Evolutionary conservation across 2,113 vertebrate species (phyloP).

Genomic region (Acanthochromis polyacanthus): DNA sequence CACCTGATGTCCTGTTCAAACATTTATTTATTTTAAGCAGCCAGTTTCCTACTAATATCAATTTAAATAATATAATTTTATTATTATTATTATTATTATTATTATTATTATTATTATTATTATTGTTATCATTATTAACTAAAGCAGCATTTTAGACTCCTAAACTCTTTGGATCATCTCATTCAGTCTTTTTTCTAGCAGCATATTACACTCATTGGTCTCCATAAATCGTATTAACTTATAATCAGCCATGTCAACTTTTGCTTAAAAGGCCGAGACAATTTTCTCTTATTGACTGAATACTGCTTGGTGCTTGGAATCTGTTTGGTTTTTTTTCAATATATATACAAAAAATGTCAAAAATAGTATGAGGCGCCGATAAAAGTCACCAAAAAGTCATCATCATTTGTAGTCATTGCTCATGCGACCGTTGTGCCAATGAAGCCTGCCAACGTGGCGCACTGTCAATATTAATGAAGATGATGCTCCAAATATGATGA

Average conservation of each 20-base stretch:
- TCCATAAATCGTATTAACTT: conserved; percentile 5
- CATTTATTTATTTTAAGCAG: too few relatives aligned
- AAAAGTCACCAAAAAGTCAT: conserved; percentile 49
- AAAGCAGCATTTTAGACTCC: neutral
- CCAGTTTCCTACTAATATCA: too few relatives aligned
- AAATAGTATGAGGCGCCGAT: conserved; percentile 16
- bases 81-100: conserved; percentile 21
- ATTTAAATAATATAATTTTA: neutral
- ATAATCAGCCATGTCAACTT: conserved; percentile 36
- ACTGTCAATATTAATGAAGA: conserved; percentile 60
- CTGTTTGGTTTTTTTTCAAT: neutral
- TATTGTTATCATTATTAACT: neutral
- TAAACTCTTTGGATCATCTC: neutral
- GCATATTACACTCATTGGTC: neutral
- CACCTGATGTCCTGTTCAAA: neutral
- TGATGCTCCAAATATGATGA: conserved; percentile 55
- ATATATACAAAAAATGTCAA: too few relatives aligned
- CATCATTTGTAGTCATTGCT: conserved; percentile 39
- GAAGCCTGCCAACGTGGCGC: conserved; percentile 32
- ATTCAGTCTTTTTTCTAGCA: neutral
- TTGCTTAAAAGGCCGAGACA: conserved; percentile 28
- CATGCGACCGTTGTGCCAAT: conserved; percentile 54
- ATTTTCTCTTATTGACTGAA: conserved; percentile 15
- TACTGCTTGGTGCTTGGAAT: conserved; percentile 17
- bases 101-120: conserved; percentile 9